Evolutionary conservation across 1,140 invertebrate genomes (phyloP), one percentile per base, ranked within the genome.

Genomic region (Pseudomyrmex pallidus): DNA sequence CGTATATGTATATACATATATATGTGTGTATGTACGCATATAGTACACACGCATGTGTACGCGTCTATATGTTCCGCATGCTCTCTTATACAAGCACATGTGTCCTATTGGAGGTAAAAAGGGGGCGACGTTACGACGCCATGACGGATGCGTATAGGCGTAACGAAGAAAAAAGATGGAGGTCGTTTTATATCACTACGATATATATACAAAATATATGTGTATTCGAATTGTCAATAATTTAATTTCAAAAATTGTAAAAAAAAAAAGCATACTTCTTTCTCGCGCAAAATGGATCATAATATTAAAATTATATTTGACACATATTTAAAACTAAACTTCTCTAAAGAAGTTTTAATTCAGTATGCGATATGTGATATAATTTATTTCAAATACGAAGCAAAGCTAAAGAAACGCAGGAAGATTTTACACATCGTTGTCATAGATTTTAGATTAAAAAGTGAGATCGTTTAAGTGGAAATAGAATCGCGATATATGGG

Each of bases 131-230:
- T 68, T 77, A 52, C 87, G 87, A 72, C 88, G 89, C 83, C 84
- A 90, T 89, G 89, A 90, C 85, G 78, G 87, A 90, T 84, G 89
- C 78, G 85, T 89, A 86, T 82, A 89, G 73, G 74, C 70, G 87
- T 85, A 80, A 80, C 61, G 86, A 82, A 35, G 85, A 87, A 57
- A 89, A 89, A 89, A 89, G 87, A 89, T 89, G 88, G 87, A 87
- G 87, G 73, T 50, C 73, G 50, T 66, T 13, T 35, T 62, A 52
- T 76, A 46, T 64, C 35, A 22, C 35, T 15, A 54, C 44, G 22
- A 76, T 35, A 35, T 7, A 35, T 7, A 7, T 7, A 35, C 35
- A 35, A 7, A 35, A 35, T 35, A 35, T 35, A 35, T 35, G 4
- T 35, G 35, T 35, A 35, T 35, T 35, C 35, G 4, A 35, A 35